phyloP scores from a whole-genome alignment of 2,113 vertebrate species.

The Aptenodytes patagonicus region DNA sequence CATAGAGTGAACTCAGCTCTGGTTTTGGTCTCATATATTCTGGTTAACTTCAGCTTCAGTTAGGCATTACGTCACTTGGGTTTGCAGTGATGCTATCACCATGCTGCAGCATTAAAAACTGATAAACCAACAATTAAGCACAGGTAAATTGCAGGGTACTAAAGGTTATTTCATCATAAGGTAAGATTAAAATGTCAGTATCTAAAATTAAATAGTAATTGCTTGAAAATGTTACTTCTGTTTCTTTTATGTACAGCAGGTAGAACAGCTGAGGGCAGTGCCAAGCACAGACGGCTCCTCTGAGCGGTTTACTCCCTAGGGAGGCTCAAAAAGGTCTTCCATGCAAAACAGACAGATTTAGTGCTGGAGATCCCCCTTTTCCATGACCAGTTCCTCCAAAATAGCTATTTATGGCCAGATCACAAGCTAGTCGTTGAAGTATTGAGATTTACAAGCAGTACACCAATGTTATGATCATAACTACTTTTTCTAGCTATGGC shows the following conservation, averaged over 20 bases:
- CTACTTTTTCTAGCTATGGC: not conserved
- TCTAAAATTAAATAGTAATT: not conserved
- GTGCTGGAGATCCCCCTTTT: not conserved
- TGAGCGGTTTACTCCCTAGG: not conserved
- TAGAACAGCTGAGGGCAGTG: not conserved
- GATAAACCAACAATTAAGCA: not conserved
- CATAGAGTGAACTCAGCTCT: not conserved
- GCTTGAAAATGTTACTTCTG: not conserved
- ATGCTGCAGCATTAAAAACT: not conserved
- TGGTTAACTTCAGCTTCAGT: not conserved
- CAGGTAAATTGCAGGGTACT: not conserved
- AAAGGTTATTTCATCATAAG: not conserved
- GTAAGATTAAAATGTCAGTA: not conserved
- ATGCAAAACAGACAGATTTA: not conserved
- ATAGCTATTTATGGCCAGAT: not conserved
- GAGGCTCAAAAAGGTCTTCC: not conserved
- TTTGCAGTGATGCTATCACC: not conserved
- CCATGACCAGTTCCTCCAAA: not conserved
- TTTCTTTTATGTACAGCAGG: not conserved
- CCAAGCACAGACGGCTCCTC: not conserved
- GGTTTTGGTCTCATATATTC: not conserved
- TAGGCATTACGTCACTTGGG: not conserved
- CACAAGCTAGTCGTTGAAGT: not conserved
- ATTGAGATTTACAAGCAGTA: not conserved
- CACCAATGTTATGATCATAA: not conserved